Conservation (phyloP, 2,888 invertebrate species). For the Leptothorax acervorum region DNA sequence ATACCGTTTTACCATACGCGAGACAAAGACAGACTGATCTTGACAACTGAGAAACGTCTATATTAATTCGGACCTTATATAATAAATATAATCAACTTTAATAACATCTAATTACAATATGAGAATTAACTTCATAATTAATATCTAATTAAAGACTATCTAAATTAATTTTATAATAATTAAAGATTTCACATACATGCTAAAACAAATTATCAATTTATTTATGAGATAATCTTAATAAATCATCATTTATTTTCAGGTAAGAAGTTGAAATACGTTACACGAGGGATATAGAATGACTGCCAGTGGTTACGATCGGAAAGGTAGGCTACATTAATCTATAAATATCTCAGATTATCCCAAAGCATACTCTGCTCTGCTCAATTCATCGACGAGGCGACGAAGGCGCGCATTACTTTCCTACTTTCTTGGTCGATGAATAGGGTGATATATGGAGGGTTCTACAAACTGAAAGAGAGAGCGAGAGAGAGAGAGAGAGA, state of each 20-base stretch:
- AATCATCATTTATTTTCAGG: constrained; percentile 64
- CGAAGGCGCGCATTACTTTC: constrained; percentile 70
- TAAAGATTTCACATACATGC: not conserved
- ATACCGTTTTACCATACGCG: no score
- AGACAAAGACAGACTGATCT: no score
- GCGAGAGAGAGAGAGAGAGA: constrained; percentile 38
- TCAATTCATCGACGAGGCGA: constrained; percentile 69
- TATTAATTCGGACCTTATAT: not conserved
- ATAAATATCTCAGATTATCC: constrained; percentile 69
- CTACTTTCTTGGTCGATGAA: constrained; percentile 67
- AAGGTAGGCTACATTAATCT: constrained; percentile 70
- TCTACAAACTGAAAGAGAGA: constrained; percentile 47
- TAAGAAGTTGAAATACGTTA: constrained; percentile 56
- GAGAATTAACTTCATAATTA: not conserved
- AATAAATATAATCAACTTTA: constrained; percentile 1
- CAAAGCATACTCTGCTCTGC: constrained; percentile 51
- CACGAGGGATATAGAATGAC: constrained; percentile 35
- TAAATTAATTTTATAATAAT: not conserved
- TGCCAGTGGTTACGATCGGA: constrained; percentile 8
- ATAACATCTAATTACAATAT: not conserved
- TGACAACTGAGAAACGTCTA: no score
- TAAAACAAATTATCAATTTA: constrained; percentile 5
- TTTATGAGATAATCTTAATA: constrained; percentile 39
- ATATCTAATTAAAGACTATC: constrained; percentile 4
- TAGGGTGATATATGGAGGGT: constrained; percentile 68